Conservation (phyloP, 2,113 vertebrate genomes). For the Hemiprocne comata region DNA sequence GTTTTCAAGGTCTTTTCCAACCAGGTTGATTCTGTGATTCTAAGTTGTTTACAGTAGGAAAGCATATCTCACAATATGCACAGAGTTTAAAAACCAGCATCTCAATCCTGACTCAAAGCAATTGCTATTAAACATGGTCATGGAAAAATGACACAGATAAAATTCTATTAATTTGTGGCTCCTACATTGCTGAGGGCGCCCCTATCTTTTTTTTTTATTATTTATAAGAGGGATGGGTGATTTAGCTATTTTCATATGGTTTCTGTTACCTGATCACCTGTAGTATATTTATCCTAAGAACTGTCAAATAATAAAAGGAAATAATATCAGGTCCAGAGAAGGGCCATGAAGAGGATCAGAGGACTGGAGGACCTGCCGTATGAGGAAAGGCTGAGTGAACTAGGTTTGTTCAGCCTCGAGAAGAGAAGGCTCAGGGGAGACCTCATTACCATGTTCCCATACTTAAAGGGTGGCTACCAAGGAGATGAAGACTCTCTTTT, state of each 20-base stretch:
- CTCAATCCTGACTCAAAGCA: neutral
- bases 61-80: neutral
- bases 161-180: neutral
- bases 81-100: neutral
- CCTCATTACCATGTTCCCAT: too few relatives aligned
- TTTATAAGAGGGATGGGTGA: neutral
- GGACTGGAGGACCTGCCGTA: too few relatives aligned
- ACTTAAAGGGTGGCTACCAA: too few relatives aligned
- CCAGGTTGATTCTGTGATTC: too few relatives aligned
- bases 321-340: neutral
- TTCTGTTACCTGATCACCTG: neutral
- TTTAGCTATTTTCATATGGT: neutral
- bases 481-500: too few relatives aligned
- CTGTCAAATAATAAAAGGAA: neutral
- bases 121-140: neutral
- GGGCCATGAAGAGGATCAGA: too few relatives aligned
- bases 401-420: too few relatives aligned
- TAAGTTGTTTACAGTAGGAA: neutral
- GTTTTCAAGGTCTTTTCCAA: too few relatives aligned
- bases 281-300: neutral
- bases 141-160: neutral
- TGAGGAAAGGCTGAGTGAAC: too few relatives aligned
- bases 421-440: too few relatives aligned
- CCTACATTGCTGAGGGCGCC: neutral
- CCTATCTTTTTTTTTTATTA: rapidly evolving